Evolutionary conservation across 1,140 invertebrate species (phyloP), one percentile per base, ranked within the genome.

Genomic region (Drosophila leontia): DNA sequence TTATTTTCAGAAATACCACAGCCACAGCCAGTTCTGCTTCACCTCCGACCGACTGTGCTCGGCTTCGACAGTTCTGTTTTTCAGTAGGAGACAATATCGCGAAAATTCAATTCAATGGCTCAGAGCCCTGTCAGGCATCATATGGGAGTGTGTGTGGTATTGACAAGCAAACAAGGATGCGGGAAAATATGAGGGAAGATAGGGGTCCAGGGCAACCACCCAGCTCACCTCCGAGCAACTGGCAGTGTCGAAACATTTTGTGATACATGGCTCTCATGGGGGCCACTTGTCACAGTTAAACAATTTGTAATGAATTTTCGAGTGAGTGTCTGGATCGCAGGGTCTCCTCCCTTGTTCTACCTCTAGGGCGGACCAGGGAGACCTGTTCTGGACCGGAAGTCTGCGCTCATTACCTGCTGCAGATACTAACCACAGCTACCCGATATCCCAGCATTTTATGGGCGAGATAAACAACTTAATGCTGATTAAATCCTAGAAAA

Each of bases 221-320:
- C 5, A 12, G 8, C 15, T 37, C 41, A 72, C 39, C 45, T 48
- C 41, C 26, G 44, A 60, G 13, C 34, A 11, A 12, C 17, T 39
- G 32, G 3, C 34, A 13, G 13, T n/a, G 37, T 19, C 19, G 34
- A 48, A 50, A 37, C 47, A 82, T 61, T 47, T 34, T 48, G 62
- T 78, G 61, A 74, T 56, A 44, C 68, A 74, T 63, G 35, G 35
- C 32, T 53, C 76, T 35, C 47, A 8, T 2, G 77, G 53, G 81
- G 61, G 26, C 55, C 44, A 85, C 68, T 50, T 70, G 82, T 85
- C 60, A 78, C 42, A 59, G 72, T 85, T 67, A 65, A 75, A 61
- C 71, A 84, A 84, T 80, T 47, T 84, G 81, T 60, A 84, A 77
- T 71, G 57, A 76, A 71, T 84, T 77, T 68, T 41, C 32, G 58